phyloP scores from a whole-genome alignment of 2,113 vertebrate species.

The Ceratotherium simum region DNA sequence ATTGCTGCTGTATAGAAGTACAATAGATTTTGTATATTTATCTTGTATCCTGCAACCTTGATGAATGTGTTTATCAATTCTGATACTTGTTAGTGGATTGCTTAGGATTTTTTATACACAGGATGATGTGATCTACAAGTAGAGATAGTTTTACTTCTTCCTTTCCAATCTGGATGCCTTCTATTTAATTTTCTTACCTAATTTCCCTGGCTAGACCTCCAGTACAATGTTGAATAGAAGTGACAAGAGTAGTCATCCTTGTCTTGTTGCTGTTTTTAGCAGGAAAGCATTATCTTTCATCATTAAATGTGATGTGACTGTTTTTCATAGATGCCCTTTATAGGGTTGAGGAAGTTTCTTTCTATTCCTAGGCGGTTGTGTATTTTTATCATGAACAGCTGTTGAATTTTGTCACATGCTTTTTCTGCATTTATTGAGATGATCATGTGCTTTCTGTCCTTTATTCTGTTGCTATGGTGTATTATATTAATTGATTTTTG shows the following conservation, averaged over 20 bases:
- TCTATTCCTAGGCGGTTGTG: neutral
- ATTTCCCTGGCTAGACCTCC: neutral
- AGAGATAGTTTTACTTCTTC: neutral
- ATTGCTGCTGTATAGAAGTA: neutral
- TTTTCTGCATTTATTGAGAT: slow-evolving; percentile 20
- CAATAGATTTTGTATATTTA: neutral
- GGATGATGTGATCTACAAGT: neutral
- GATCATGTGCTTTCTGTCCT: neutral
- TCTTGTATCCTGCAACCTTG: neutral
- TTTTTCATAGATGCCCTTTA: neutral
- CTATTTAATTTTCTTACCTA: neutral
- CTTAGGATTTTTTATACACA: neutral
- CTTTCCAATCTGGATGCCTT: neutral
- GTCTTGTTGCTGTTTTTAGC: neutral
- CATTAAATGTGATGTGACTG: neutral
- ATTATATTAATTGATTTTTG: neutral
- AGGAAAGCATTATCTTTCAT: neutral
- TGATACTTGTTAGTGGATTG: neutral
- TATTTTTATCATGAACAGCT: neutral
- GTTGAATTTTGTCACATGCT: neutral
- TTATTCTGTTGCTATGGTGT: neutral
- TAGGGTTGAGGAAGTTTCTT: neutral
- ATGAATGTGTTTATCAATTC: neutral
- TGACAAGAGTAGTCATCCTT: neutral
- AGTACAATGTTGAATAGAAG: neutral